Conservation (phyloP, 2,797 vertebrate genomes). For the Mormyrops attenuatus region DNA sequence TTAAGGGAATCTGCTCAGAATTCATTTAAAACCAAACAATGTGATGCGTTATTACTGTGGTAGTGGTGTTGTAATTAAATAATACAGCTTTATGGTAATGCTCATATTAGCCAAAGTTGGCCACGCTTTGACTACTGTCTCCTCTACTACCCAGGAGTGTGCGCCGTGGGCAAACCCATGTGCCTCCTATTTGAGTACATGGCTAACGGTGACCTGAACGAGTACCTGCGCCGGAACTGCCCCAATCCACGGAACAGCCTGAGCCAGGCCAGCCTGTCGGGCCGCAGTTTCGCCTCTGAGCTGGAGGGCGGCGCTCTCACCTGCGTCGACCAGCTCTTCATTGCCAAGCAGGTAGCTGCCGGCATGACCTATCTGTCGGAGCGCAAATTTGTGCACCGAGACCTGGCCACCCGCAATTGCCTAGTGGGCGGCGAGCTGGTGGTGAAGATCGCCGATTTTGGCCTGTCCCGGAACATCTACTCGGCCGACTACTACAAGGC, state of each 20-base stretch:
- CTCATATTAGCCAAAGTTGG: background rate
- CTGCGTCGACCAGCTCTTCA: constrained; percentile 77
- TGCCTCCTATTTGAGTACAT: constrained; percentile 98
- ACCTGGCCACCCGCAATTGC: constrained; percentile 95
- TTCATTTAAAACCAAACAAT: background rate
- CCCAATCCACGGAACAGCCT: constrained; percentile 65
- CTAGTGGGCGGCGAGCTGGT: constrained; percentile 87
- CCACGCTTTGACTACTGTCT: background rate
- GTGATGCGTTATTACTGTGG: background rate
- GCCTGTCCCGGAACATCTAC: constrained; percentile 94
- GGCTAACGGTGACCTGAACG: constrained; percentile 91
- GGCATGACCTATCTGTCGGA: constrained; percentile 96
- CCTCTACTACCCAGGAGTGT: constrained; percentile 70
- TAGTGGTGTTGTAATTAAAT: background rate
- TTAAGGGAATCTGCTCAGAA: background rate
- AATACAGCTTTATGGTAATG: background rate
- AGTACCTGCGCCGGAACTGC: constrained; percentile 79
- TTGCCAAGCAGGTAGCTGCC: constrained; percentile 85
- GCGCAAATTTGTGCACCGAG: constrained; percentile 94
- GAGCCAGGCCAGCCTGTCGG: constrained; percentile 59
- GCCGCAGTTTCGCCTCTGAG: constrained; percentile 57
- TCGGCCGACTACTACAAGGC: constrained; percentile 98
- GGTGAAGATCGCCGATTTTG: constrained; percentile 96
- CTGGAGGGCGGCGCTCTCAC: constrained; percentile 58
- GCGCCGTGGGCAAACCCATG: constrained; percentile 97